Evolutionary conservation across 2,888 invertebrate species (phyloP).

Genomic region (Heteropelma amictum): DNA sequence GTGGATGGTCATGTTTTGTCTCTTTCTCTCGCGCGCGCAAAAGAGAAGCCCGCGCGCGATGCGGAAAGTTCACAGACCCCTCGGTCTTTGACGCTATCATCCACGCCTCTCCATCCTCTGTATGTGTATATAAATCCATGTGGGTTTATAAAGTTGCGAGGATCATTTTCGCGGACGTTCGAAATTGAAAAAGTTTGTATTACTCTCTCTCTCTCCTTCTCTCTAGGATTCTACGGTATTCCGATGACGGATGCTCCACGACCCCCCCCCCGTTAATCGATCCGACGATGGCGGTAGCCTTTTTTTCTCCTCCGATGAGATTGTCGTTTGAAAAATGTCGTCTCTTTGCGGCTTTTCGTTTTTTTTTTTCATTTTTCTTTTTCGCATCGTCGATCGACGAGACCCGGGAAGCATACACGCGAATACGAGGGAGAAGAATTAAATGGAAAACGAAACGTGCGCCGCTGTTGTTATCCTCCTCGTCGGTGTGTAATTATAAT

Average conservation of each 20-base stretch:
- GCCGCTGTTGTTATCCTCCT: no score
- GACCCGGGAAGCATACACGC: no score
- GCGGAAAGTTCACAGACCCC: slow-evolving; percentile 23
- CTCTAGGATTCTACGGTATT: background rate
- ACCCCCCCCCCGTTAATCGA: slow-evolving; percentile 44
- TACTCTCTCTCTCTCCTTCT: background rate
- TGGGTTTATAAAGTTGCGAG: slow-evolving; percentile 57
- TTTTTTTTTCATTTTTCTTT: slow-evolving; percentile 2
- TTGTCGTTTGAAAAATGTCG: no score
- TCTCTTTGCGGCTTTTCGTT: no score
- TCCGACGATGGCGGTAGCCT: slow-evolving; percentile 18
- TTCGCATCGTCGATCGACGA: no score
- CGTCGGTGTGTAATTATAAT: no score
- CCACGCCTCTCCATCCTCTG: background rate
- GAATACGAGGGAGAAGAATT: no score
- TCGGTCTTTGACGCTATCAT: slow-evolving; percentile 8
- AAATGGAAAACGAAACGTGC: no score
- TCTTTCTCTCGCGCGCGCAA: no score
- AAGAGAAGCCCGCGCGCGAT: no score
- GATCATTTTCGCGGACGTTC: slow-evolving; percentile 70
- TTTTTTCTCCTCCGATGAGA: slow-evolving; percentile 14
- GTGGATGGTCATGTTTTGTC: no score
- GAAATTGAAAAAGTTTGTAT: slow-evolving; percentile 71
- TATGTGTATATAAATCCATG: background rate
- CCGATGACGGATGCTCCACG: slow-evolving; percentile 35